A percentile compares a stretch with the other conserved stretches of the same genome.
phyloP scores from a whole-genome alignment of 2,888 invertebrate genomes.

The Erebia ligea region DNA sequence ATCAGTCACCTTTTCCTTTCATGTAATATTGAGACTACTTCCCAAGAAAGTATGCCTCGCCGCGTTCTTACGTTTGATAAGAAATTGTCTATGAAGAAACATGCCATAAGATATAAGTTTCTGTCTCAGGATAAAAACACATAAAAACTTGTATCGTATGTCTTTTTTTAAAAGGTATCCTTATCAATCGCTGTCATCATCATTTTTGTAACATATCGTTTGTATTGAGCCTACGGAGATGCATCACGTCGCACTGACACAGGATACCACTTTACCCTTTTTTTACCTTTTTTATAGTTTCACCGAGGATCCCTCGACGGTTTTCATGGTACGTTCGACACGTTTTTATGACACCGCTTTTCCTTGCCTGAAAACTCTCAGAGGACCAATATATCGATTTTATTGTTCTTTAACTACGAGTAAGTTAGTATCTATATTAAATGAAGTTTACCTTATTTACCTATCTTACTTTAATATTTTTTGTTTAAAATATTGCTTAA shows the following conservation, averaged over 20 bases:
- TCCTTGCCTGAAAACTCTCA: not conserved
- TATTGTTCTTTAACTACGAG: slow-evolving; percentile 3
- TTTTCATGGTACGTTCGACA: slow-evolving; percentile 30
- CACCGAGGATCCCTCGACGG: slow-evolving; percentile 35
- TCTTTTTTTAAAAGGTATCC: slow-evolving; percentile 50
- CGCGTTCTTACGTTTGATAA: too few species aligned
- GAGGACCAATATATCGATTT: slow-evolving; percentile 20
- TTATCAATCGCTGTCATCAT: slow-evolving; percentile 51
- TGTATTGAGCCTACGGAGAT: slow-evolving; percentile 56
- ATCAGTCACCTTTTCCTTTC: too few species aligned
- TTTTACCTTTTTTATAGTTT: slow-evolving; percentile 40
- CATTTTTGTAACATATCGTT: slow-evolving; percentile 55
- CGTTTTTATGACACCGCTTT: slow-evolving; percentile 42
- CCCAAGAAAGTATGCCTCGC: too few species aligned
- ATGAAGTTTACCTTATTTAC: too few species aligned
- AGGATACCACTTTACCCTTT: slow-evolving; percentile 59
- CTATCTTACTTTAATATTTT: too few species aligned
- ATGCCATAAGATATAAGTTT: too few species aligned
- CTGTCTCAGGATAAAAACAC: too few species aligned
- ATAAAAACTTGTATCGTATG: not conserved
- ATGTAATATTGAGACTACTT: too few species aligned
- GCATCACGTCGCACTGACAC: slow-evolving; percentile 59
- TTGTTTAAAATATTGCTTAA: too few species aligned
- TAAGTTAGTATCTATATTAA: too few species aligned
- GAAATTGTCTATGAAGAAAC: too few species aligned